phyloP scores from a whole-genome alignment of 1,140 invertebrate species.

The Calycopis cecrops region DNA sequence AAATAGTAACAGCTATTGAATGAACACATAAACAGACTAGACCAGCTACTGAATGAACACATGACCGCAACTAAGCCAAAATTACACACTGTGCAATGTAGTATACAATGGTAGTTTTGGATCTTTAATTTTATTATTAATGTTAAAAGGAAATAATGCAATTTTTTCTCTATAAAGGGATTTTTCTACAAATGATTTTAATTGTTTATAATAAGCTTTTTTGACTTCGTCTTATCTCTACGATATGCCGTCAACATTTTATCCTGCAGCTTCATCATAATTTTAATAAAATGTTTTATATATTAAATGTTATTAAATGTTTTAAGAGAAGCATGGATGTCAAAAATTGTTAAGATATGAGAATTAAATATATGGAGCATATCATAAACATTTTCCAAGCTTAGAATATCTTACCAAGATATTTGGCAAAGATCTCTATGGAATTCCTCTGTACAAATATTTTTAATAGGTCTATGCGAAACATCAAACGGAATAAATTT shows the following conservation, averaged over 20 bases:
- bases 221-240: conserved; percentile 11
- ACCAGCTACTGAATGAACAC: too few relatives aligned
- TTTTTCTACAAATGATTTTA: conserved; percentile 17
- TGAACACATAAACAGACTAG: too few relatives aligned
- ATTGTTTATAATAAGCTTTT: conserved; percentile 22
- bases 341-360: too few relatives aligned
- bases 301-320: conserved; percentile 14
- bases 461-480: not conserved
- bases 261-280: conserved; percentile 23
- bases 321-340: conserved; percentile 13
- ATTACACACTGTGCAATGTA: too few relatives aligned
- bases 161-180: conserved; percentile 21
- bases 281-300: conserved; percentile 23
- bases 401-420: not conserved
- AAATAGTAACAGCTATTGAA: too few relatives aligned
- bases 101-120: not conserved
- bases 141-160: conserved; percentile 19
- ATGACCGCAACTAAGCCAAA: too few relatives aligned
- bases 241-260: conserved; percentile 3
- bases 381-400: too few relatives aligned
- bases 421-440: not conserved
- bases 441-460: not conserved
- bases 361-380: too few relatives aligned
- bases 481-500: not conserved
- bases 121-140: not conserved